These are phyloP conservation scores for Notolepis coatsorum DNA, from an alignment of 2,797 vertebrate species.

Conservation along the genomic window DNA sequence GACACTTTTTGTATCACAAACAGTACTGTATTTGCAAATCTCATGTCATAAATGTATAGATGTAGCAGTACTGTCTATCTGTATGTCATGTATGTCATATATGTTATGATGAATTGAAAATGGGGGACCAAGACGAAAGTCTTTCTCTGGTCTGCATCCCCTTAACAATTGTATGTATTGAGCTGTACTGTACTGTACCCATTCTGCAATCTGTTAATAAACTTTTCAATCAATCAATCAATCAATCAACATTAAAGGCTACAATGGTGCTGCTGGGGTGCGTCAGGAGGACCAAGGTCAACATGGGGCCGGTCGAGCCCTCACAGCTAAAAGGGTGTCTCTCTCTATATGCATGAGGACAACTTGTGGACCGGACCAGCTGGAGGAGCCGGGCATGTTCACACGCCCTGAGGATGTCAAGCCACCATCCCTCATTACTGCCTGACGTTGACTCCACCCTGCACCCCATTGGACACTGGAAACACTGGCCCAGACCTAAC, in stretches of 20 bases:
- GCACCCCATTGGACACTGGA: background rate
- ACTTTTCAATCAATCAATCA: no score
- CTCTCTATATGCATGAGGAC: background rate
- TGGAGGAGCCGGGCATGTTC: background rate
- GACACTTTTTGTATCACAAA: no score
- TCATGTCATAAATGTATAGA: no score
- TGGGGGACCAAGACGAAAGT: no score
- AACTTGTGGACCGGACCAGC: background rate
- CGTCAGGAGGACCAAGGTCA: background rate
- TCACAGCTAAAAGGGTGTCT: background rate
- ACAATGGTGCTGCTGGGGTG: background rate
- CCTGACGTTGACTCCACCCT: slow-evolving; percentile 5
- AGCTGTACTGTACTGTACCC: no score
- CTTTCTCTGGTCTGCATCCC: no score
- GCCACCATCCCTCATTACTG: background rate
- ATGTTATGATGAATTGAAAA: no score
- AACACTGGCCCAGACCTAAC: slow-evolving; percentile 6
- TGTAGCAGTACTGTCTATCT: no score
- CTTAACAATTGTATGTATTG: no score
- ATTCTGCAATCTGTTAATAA: no score
- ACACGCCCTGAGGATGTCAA: background rate
- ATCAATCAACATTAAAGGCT: background rate
- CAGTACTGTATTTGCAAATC: no score
- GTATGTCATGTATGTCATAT: no score
- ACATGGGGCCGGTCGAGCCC: slow-evolving; percentile 7